Conservation (phyloP, 2,113 vertebrate species). For the Uria lomvia region DNA sequence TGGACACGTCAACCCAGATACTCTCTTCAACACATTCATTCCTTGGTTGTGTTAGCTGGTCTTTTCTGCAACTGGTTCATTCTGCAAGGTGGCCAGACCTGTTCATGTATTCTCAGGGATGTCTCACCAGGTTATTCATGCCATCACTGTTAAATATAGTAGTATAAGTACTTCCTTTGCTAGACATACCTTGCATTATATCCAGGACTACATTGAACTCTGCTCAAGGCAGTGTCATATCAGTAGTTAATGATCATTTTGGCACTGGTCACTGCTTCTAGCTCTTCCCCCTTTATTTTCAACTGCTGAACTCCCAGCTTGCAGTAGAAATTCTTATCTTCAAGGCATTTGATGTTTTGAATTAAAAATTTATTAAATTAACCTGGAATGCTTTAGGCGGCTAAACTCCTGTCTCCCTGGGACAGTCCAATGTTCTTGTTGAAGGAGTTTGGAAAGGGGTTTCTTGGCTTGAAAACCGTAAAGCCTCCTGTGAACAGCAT, state of each 20-base stretch:
- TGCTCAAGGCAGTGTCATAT: rapidly evolving
- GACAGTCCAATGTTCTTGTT: background rate
- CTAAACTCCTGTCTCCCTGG: background rate
- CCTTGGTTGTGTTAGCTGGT: background rate
- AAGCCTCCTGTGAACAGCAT: background rate
- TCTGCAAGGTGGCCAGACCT: background rate
- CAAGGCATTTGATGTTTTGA: background rate
- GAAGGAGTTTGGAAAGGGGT: background rate
- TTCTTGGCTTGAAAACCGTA: background rate
- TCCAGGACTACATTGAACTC: background rate
- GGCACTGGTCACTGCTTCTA: background rate
- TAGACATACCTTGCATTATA: background rate
- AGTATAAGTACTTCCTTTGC: background rate
- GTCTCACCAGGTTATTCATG: background rate
- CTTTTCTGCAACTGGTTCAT: background rate
- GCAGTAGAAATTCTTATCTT: background rate
- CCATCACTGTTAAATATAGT: background rate
- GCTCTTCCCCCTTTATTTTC: background rate
- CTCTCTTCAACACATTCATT: background rate
- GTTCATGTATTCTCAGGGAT: background rate
- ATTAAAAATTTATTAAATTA: background rate
- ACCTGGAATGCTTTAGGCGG: background rate
- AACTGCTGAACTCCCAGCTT: background rate
- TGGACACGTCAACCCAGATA: background rate
- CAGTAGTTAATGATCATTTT: background rate